Evolutionary conservation across 2,797 vertebrate species (phyloP).

Genomic region (Tinamus major): DNA sequence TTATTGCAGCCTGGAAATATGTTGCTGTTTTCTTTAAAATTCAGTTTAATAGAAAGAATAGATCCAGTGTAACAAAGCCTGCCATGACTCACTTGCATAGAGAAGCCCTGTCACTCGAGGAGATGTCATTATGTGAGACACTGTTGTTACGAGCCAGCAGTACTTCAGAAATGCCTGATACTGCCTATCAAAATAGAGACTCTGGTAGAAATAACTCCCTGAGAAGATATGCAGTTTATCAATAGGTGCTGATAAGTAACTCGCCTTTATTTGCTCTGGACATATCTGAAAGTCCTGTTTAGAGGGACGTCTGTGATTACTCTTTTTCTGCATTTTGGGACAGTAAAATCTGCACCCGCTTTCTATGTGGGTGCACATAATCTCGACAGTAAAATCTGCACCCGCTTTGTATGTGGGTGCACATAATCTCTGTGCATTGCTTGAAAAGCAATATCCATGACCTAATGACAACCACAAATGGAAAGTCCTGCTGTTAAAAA

Average conservation of each 20-base stretch:
- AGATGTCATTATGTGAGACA: neutral
- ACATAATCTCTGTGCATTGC: too few species aligned
- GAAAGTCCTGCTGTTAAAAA: too few species aligned
- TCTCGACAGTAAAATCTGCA: neutral
- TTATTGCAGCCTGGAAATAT: constrained; percentile 11
- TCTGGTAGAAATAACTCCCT: neutral
- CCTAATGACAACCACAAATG: too few species aligned
- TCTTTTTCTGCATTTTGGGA: neutral
- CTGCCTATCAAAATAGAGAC: neutral
- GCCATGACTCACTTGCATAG: neutral
- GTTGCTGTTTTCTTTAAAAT: neutral
- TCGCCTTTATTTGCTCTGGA: neutral
- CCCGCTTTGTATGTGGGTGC: neutral
- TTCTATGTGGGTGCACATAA: too few species aligned
- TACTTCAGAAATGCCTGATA: neutral
- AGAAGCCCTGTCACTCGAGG: neutral
- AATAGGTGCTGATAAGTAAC: neutral
- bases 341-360: neutral
- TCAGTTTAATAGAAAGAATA: neutral
- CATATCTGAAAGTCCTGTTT: neutral
- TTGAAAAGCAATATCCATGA: too few species aligned
- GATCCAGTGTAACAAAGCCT: neutral
- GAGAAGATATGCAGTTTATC: neutral
- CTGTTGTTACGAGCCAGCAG: neutral
- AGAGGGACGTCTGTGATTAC: neutral